Conservation (phyloP, 2,797 vertebrate species). For the Clarias platycephalus region DNA sequence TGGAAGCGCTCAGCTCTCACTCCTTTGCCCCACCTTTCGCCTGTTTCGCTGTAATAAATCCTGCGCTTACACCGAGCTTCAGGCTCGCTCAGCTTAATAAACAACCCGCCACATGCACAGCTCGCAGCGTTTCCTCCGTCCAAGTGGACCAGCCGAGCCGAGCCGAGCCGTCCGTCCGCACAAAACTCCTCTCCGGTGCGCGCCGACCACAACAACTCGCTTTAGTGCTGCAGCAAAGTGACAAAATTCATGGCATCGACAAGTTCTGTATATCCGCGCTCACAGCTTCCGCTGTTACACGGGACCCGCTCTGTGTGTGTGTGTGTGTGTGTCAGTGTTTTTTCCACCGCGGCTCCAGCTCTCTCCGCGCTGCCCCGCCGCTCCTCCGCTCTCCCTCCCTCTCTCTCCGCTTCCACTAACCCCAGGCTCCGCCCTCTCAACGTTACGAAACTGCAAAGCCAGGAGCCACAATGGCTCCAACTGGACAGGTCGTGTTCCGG, state of each 20-base stretch:
- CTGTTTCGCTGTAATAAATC: conserved; percentile 45
- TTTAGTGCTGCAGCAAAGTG: not conserved
- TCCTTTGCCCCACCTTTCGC: conserved; percentile 73
- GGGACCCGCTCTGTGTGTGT: conserved; percentile 4
- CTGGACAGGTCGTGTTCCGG: conserved; percentile 3
- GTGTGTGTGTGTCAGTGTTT: not conserved
- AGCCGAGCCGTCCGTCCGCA: conserved; percentile 7
- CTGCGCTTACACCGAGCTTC: conserved; percentile 10
- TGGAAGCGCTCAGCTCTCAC: conserved; percentile 60
- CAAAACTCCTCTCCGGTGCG: conserved; percentile 16
- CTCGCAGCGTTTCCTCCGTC: not conserved
- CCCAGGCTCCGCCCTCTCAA: conserved; percentile 21
- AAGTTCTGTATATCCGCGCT: not conserved
- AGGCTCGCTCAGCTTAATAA: conserved; percentile 47
- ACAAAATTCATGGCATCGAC: not conserved
- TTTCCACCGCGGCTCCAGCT: conserved; percentile 28
- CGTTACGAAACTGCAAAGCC: conserved; percentile 12
- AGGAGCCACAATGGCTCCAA: conserved; percentile 13
- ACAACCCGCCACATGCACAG: conserved; percentile 51
- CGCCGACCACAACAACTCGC: not conserved
- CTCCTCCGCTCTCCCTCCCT: conserved; percentile 1
- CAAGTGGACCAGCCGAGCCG: not conserved
- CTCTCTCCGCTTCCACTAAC: conserved; percentile 23
- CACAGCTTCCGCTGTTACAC: conserved; percentile 6
- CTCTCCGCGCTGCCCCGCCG: conserved; percentile 47